phyloP scores from a whole-genome alignment of 2,888 invertebrate genomes.

The Yponomeuta cagnagella region DNA sequence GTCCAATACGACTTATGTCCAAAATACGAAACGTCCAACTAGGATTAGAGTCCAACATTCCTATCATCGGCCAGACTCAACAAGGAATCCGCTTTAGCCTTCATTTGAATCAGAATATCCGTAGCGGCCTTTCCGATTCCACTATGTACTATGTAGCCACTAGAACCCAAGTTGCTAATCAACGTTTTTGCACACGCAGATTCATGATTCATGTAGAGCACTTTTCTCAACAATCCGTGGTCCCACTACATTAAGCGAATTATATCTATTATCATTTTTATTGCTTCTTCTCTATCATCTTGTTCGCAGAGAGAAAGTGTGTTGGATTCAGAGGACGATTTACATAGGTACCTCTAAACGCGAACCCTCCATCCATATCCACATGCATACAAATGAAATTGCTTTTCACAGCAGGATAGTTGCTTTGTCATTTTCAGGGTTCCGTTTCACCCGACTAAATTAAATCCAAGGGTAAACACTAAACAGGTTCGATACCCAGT shows the following conservation, averaged over 20 bases:
- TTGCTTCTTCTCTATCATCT: not conserved
- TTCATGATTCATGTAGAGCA: not conserved
- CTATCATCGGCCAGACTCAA: too few relatives aligned
- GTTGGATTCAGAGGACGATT: not conserved
- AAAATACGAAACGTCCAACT: too few relatives aligned
- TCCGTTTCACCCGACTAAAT: not conserved
- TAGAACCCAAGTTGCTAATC: too few relatives aligned
- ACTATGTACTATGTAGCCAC: too few relatives aligned
- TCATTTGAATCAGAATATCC: too few relatives aligned
- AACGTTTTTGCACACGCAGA: too few relatives aligned
- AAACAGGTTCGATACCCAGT: too few relatives aligned
- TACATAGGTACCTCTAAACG: not conserved
- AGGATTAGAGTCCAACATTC: too few relatives aligned
- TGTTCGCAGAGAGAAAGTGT: not conserved
- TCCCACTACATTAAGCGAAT: not conserved
- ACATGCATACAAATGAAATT: constrained; percentile 3
- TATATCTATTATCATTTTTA: not conserved
- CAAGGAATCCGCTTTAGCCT: too few relatives aligned
- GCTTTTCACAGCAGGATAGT: constrained; percentile 1
- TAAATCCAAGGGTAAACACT: not conserved
- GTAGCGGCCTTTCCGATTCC: too few relatives aligned
- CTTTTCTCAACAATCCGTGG: not conserved
- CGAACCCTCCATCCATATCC: not conserved
- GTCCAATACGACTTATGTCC: too few relatives aligned
- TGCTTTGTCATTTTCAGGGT: constrained; percentile 8